Evolutionary conservation across 2,797 vertebrate genomes (phyloP).

Genomic region (Ataeniobius toweri): DNA sequence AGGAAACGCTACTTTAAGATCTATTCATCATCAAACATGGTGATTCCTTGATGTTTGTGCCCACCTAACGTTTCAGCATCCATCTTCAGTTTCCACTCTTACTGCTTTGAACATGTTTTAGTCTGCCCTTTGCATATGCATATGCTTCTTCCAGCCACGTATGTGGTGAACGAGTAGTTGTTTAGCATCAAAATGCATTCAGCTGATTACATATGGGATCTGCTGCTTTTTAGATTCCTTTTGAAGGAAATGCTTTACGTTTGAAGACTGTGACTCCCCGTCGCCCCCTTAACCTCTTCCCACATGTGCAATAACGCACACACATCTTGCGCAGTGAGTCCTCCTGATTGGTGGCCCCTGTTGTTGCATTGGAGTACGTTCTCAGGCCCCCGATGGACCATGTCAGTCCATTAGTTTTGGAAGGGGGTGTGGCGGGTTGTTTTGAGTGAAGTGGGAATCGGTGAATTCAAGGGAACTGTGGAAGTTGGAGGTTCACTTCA

Average conservation of each 20-base stretch:
- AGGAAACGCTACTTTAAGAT: conserved; percentile 29
- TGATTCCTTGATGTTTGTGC: conserved; percentile 32
- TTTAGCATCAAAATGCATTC: conserved; percentile 72
- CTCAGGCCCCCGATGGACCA: conserved; percentile 62
- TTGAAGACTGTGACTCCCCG: conserved; percentile 55
- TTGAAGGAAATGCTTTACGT: conserved; percentile 61
- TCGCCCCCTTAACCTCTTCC: conserved; percentile 26
- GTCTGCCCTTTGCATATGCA: conserved; percentile 56
- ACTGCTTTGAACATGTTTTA: conserved; percentile 66
- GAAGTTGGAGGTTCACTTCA: conserved; percentile 74
- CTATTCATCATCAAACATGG: too few relatives aligned
- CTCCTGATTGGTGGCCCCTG: conserved; percentile 66
- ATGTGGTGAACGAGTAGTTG: conserved; percentile 40
- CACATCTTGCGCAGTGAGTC: conserved; percentile 28
- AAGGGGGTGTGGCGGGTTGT: background rate
- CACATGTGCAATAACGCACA: conserved; percentile 7
- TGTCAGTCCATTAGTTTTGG: conserved; percentile 37
- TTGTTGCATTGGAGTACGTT: conserved; percentile 59
- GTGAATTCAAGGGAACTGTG: conserved; percentile 53
- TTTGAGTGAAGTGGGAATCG: conserved; percentile 54
- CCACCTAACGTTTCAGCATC: background rate
- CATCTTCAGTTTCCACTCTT: conserved; percentile 34
- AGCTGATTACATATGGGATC: conserved; percentile 55
- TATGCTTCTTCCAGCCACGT: conserved; percentile 28
- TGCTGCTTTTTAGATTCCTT: conserved; percentile 53